Base-by-base conservation (phyloP, 2,888 invertebrate genomes). In the Sarcophaga subvicina region DNA sequence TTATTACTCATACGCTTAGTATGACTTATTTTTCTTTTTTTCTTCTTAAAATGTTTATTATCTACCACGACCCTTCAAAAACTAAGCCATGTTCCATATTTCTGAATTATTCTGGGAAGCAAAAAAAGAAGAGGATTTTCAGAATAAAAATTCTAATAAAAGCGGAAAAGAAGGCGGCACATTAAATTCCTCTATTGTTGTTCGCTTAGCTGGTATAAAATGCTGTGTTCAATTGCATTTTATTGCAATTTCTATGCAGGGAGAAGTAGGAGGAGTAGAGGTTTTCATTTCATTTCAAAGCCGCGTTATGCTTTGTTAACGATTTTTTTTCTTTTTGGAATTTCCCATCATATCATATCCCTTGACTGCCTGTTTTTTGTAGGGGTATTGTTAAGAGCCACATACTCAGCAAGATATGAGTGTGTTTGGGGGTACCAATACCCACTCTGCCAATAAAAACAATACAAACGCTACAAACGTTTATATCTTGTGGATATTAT, bases 191-290 rank as follows among this genome's bases (percentile, higher is more conserved):
- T 70, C 64, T 70, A 78, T 82, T 79, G 82, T 75, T 82, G 69
- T 71, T 79, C 59, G 62, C 71, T 71, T 79, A 59, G 62, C 71
- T 83, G 62, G 79, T 76, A 80, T 77, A 76, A 54, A 76, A 76
- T 71, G 79, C 37, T 76, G 79, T 76, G 79, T 86, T 86, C 76
- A 80, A 86, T 80, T 83, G 86, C 80, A 83, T 78, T 78, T 83
- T 77, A 84, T 83, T 83, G 80, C 80, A 83, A 80, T 83, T 86
- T 67, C 79, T 80, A 80, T 17, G 0, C 54, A 14, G 54, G 37
- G 37, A 37, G 37, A 10, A 2, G 2, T 2, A 10, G 37, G 1
- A 1, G 14, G 54, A 54, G 17, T 54, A 54, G 2, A 14, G 5
- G 17, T 54, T 54, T 54, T 54, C 54, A 17, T 54, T 14, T 54